Base-by-base conservation (phyloP, 1,140 invertebrate genomes). In the Aphidius gifuensis region DNA sequence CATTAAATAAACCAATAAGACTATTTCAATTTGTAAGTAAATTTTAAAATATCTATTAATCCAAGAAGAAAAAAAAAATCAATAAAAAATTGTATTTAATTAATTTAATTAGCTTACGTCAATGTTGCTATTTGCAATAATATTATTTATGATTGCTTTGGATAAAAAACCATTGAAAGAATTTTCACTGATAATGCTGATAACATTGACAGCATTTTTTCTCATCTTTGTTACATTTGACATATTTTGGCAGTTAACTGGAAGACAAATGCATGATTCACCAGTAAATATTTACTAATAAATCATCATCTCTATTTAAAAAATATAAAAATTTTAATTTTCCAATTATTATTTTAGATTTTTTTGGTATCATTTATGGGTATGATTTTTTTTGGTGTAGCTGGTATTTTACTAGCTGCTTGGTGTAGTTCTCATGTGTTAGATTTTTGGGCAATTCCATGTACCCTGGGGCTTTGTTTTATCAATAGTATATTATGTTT, bases 1-100 rank as follows among this genome's bases (percentile, higher is more conserved):
- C 70, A 5, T 49, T 69, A 47, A 47, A 62, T 8, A 74, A 73
- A 61, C 71, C 73, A 4, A 74, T 76, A 51, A 61, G 74, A 47
- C 54, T 74, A 55, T 69, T 71, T 56, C 71, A 74, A 66, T 73
- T 76, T 58, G 74, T 76, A 59, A 74, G 69, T 69, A 59, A 16
- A 21, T 8, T 8, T 49, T 49, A 5, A 6, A 49, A 6, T 49
- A n/a, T 5, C 9, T 6, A 49, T 49, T 49, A 9, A 49, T 3
- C 0, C 2, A 2, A 6, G 3, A 5, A 3, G 2, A n/a, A 3
- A 3, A 49, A n/a, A 11, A 49, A 49, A 16, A 11, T 49, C 3
- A 11, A 48, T 42, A 62, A 55, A 62, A 49, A 48, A 32, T 48
- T 42, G 6, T 1, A 16, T 16, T 16, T 32, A 32, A 32, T 32